Evolutionary conservation across 1,140 invertebrate species (phyloP).

Genomic region (Aphelinus atriplicis): DNA sequence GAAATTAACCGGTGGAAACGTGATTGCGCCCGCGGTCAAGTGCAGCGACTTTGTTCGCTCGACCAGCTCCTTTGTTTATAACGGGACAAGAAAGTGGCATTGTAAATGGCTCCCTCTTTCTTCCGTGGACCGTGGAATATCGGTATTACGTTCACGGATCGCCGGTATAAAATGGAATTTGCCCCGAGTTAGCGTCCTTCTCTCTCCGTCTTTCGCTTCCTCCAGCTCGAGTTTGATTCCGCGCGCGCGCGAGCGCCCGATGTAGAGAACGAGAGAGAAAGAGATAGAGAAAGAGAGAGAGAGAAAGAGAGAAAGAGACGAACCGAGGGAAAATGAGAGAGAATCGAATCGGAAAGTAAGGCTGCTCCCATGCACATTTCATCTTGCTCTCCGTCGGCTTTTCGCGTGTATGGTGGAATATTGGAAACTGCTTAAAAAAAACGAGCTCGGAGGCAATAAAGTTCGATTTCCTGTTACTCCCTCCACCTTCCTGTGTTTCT

Average conservation of each 20-base stretch:
- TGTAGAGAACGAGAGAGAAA: no score
- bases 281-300: no score
- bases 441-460: conserved; percentile 26
- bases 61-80: conserved; percentile 45
- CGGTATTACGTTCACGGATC: conserved; percentile 22
- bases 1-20: conserved; percentile 11
- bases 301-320: not conserved
- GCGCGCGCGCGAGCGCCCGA: no score
- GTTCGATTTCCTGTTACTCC: conserved; percentile 24
- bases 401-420: conserved; percentile 7
- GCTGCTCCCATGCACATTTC: conserved; percentile 13
- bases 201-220: not conserved
- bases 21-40: conserved; percentile 23
- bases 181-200: not conserved
- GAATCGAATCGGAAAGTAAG: not conserved
- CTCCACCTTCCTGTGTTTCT: not conserved
- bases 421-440: conserved; percentile 24
- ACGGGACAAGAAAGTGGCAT: conserved; percentile 40
- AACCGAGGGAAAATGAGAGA: conserved; percentile 11
- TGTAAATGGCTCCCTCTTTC: conserved; percentile 16
- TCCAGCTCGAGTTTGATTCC: not conserved
- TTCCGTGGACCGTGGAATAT: not conserved
- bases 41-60: conserved; percentile 35
- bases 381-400: conserved; percentile 1
- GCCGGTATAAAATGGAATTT: conserved; percentile 31